Conservation (phyloP, 2,888 invertebrate genomes). For the Leistus spinibarbis region DNA sequence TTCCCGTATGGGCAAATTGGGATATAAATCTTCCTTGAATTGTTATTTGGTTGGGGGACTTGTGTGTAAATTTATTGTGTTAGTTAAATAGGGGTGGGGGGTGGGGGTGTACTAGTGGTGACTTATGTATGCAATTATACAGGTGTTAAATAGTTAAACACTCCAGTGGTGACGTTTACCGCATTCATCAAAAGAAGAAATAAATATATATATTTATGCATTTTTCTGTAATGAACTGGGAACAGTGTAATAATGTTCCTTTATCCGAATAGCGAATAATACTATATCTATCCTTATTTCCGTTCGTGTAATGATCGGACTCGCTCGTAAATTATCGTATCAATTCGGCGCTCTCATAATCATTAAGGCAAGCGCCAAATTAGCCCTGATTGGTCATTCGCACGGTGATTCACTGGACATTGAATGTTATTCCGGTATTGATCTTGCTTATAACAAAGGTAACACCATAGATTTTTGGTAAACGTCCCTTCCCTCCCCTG, state of each 20-base stretch:
- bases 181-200: no score
- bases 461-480: background rate
- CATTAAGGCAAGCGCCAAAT: slow-evolving; percentile 20
- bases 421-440: background rate
- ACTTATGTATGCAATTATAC: background rate
- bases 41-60: background rate
- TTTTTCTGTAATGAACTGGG: no score
- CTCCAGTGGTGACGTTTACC: no score
- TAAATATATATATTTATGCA: no score
- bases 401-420: background rate
- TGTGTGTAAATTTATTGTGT: background rate
- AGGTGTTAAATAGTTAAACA: no score
- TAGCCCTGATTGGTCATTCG: slow-evolving; percentile 24
- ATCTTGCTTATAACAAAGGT: background rate
- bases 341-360: slow-evolving; percentile 25
- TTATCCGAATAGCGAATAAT: no score
- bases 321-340: slow-evolving; percentile 30
- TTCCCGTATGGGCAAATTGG: background rate
- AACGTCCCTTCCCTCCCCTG: no score
- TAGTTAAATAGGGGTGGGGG: background rate
- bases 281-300: background rate
- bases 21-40: background rate
- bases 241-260: no score
- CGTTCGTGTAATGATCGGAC: slow-evolving; percentile 15
- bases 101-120: background rate